These are phyloP conservation scores for Sternotherus odoratus DNA, from an alignment of 2,797 vertebrate species.

Conservation along the genomic window DNA sequence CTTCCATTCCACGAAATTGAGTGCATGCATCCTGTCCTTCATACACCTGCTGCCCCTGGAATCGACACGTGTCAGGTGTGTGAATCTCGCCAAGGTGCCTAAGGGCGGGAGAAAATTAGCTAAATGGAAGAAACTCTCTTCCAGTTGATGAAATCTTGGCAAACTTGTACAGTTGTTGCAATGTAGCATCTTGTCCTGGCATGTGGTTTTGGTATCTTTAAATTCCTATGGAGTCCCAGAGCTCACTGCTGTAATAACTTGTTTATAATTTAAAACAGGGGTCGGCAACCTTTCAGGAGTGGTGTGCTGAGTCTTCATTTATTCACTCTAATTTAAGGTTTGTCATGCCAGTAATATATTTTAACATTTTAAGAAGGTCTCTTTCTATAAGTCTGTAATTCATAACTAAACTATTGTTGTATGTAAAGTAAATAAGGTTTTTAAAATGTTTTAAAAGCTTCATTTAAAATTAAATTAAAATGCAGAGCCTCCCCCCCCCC, in stretches of 20 bases:
- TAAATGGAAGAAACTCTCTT: neutral
- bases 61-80: fast-evolving
- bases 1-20: neutral
- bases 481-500: too few relatives aligned
- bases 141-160: neutral
- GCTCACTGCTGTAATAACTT: neutral
- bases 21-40: neutral
- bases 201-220: neutral
- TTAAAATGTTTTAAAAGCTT: too few relatives aligned
- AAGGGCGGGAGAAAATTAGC: neutral
- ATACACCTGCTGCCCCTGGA: neutral
- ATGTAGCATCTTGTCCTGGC: neutral
- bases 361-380: too few relatives aligned
- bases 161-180: neutral
- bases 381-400: too few relatives aligned
- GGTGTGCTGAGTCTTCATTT: too few relatives aligned
- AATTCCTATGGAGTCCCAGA: neutral
- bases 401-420: too few relatives aligned
- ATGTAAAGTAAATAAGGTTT: too few relatives aligned
- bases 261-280: neutral
- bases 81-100: neutral
- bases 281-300: too few relatives aligned
- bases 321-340: too few relatives aligned
- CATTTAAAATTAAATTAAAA: too few relatives aligned
- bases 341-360: too few relatives aligned